phyloP scores from a whole-genome alignment of 2,113 vertebrate genomes.

The Fregata magnificens region DNA sequence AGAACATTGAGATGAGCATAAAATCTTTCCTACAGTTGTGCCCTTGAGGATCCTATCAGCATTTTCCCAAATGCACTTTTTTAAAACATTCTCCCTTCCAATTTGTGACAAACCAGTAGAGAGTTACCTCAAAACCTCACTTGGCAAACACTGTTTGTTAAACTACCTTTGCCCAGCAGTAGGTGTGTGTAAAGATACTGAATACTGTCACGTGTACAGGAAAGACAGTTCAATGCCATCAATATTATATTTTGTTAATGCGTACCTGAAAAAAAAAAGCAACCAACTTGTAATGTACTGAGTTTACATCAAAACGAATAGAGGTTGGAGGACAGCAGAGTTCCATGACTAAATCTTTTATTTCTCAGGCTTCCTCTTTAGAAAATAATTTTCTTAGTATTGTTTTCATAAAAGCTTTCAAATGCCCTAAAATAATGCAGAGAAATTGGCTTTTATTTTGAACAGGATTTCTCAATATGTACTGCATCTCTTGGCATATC shows the following conservation, averaged over 20 bases:
- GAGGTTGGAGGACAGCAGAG: slow-evolving; percentile 35
- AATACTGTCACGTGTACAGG: not conserved
- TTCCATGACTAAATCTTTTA: slow-evolving; percentile 45
- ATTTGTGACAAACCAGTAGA: not conserved
- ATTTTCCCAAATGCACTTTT: not conserved
- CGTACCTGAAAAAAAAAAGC: not conserved
- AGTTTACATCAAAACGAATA: slow-evolving; percentile 51
- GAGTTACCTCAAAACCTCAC: not conserved
- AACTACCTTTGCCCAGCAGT: not conserved
- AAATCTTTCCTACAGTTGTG: not conserved
- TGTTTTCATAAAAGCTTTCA: slow-evolving; percentile 76
- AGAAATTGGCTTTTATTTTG: slow-evolving; percentile 78
- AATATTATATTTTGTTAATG: slow-evolving; percentile 2
- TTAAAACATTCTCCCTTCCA: not conserved
- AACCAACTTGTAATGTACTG: not conserved
- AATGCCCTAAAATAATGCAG: slow-evolving; percentile 74
- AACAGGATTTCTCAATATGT: slow-evolving; percentile 63
- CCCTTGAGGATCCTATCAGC: not conserved
- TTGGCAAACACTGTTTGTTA: not conserved
- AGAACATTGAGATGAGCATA: not conserved
- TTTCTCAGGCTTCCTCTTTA: slow-evolving; percentile 65
- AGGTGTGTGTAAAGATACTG: not conserved
- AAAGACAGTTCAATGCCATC: not conserved
- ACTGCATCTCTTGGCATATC: slow-evolving; percentile 72
- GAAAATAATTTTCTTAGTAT: slow-evolving; percentile 77